Evolutionary conservation across 2,888 invertebrate species (phyloP).

Genomic region (Drosophila suboccidentalis): DNA sequence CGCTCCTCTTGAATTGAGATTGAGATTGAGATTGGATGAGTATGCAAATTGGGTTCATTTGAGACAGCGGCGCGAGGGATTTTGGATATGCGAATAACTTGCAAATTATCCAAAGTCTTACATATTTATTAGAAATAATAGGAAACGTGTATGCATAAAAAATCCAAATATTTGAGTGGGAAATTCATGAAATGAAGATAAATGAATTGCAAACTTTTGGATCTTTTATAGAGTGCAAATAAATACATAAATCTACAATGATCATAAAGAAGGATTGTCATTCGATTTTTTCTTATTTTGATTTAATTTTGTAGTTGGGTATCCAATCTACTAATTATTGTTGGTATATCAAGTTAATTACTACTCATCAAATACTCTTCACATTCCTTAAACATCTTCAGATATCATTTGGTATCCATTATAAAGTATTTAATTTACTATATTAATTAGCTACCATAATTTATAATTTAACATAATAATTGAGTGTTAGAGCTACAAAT

Average conservation of each 20-base stretch:
- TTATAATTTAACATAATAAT: slow-evolving; percentile 3
- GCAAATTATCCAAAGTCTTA: slow-evolving; percentile 6
- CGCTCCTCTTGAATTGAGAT: slow-evolving; percentile 33
- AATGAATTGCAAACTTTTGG: neutral
- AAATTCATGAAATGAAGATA: neutral
- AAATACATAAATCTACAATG: neutral
- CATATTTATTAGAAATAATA: slow-evolving; percentile 14
- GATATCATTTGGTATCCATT: neutral
- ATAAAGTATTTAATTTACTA: slow-evolving; percentile 2
- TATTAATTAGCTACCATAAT: neutral
- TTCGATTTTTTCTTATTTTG: neutral
- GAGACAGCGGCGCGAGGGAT: neutral
- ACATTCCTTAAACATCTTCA: neutral
- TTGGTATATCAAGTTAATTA: neutral
- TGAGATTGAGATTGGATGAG: slow-evolving; percentile 42
- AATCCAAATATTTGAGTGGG: slow-evolving; percentile 11
- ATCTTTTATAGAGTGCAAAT: neutral
- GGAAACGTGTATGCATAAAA: neutral
- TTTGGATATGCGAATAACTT: slow-evolving; percentile 13
- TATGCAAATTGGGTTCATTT: slow-evolving; percentile 54
- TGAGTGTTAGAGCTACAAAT: slow-evolving; percentile 5
- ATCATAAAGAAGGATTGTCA: neutral
- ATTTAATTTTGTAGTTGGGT: too few species aligned
- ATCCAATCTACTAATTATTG: neutral
- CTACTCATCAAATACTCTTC: neutral